Evolutionary conservation across 1,140 invertebrate genomes (phyloP), one percentile per base, ranked within the genome.

Genomic region (Brachionus angularis): DNA sequence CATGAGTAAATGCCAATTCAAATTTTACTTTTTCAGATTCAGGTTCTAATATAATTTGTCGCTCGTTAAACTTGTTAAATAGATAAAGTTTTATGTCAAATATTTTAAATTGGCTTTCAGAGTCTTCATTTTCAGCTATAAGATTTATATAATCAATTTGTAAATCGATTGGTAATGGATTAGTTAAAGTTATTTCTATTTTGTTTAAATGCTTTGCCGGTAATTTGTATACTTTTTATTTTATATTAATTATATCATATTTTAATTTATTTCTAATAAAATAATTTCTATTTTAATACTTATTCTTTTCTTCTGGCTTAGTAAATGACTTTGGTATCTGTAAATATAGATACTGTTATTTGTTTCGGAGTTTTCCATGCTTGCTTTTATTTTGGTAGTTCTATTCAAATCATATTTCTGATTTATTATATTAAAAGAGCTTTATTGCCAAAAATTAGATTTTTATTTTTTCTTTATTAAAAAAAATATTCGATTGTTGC

Each of bases 111-210:
- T 39, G n/a, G n/a, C n/a, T n/a, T n/a, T n/a, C n/a, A n/a, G n/a
- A 18, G n/a, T 58, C 16, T 16, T 12, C 39, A 23, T 58, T 18
- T 58, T 58, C 53, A 21, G 34, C 53, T 23, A 58, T 39, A 5
- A 58, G 23, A 23, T 39, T 21, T 14, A 58, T 39, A 23, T 36
- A 36, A 1, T 46, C 16, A 18, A 67, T 34, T n/a, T 47, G 18
- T 1, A 47, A 8, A 33, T 10, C 1, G 7, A 67, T 50, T 1
- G 42, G 42, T 18, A 67, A 33, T 46, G 42, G 39, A 34, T 67
- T 67, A 33, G 42, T 47, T 4, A 67, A 46, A 16, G 4, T 21
- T 12, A 67, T 31, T n/a, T 67, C 62, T 34, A 67, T 50, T 67
- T 50, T 31, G 44, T 67, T 67, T 12, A 67, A 42, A 58, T 58